Base-by-base conservation (phyloP, 1,140 invertebrate genomes). In the Diachasmimorpha longicaudata region DNA sequence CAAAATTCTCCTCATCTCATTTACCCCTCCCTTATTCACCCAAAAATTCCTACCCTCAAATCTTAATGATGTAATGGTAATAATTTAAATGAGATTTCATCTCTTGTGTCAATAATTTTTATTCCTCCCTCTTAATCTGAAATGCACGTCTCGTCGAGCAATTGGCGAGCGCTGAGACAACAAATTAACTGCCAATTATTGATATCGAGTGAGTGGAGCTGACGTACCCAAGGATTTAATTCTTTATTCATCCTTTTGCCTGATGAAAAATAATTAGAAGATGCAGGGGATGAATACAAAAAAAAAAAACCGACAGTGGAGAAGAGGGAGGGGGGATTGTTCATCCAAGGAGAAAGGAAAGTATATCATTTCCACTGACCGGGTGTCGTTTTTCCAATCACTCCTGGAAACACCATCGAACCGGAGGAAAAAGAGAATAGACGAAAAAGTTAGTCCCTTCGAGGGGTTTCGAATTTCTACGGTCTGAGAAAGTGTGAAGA, bases 111-210 rank as follows among this genome's bases (percentile, higher is more conserved):
- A n/a, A 52, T 4, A 36, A 9, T 14, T 72, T 31, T 77, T 23
- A n/a, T 78, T 77, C 78, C 42, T 69, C 48, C 48, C 48, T 52
- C 48, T 55, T 70, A 70, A 68, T 58, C 39, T 19, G 42, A 55
- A 70, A 66, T 78, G 39, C 36, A 72, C 80, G 77, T 66, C 36
- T 74, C 73, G 73, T 58, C 9, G 75, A 77, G 74, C 77, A 78
- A 79, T 78, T 44, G 25, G 66, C 8, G 23, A 63, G 76, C 44
- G 66, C 66, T 70, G 48, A 52, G 68, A 67, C 73, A 73, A 78
- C 82, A 81, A 85, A 85, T 85, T 85, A 85, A 77, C 79, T 80
- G 84, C 72, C 72, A 71, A 76, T 79, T 77, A 83, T 80, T 79
- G 52, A 52, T 19, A 36, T 80, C 67, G 19, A 39, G 66, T 46